Evolutionary conservation across 2,797 vertebrate genomes (phyloP), one percentile per base, ranked within the genome.

Genomic region (Argentina silus): DNA sequence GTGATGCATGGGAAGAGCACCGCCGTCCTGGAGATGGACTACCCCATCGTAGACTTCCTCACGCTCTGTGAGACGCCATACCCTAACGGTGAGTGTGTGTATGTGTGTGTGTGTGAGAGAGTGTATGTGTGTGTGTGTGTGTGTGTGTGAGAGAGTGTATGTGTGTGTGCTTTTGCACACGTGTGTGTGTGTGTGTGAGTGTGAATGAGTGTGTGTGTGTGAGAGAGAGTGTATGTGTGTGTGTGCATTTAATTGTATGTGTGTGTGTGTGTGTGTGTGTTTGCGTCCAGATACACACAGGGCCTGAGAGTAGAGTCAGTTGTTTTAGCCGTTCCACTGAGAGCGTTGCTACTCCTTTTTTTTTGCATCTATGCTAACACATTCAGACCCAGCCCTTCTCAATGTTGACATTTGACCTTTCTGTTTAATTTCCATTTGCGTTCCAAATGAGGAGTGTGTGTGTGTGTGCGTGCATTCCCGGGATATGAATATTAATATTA

Each of bases 1-100:
- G 97, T 99, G 75, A 99, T 99, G 97, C 97, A 99, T 55, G 98
- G 98, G 66, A 99, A 99, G 83, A 98, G 96, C 86, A 98, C 96
- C 19, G 97, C 98, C 61, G 97, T 99, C 73, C 92, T 99, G 81
- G 97, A 99, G 93, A 99, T 99, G 98, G 98, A 99, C 93, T 98
- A 98, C 87, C 95, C 97, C 10, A 98, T 99, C 78, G 98, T 99
- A 82, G 98, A 99, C 90, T 99, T 99, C 87, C 94, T 99, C 85
- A 99, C 98, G 0, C 94, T 99, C 3, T 99, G 98, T 92, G 98
- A 99, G 94, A 99, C 98, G 19, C 98, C 98, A 0, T 99, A 99
- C 89, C 91, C 97, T 73, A 99, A 96, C 50, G 98, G 97, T 95
- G 87, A 86, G 93, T 47, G 17, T 48, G 45, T 48, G 17, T 50